These are phyloP conservation scores for Cyclophora punctaria DNA, from an alignment of 2,888 invertebrate species.

Conservation along the genomic window DNA sequence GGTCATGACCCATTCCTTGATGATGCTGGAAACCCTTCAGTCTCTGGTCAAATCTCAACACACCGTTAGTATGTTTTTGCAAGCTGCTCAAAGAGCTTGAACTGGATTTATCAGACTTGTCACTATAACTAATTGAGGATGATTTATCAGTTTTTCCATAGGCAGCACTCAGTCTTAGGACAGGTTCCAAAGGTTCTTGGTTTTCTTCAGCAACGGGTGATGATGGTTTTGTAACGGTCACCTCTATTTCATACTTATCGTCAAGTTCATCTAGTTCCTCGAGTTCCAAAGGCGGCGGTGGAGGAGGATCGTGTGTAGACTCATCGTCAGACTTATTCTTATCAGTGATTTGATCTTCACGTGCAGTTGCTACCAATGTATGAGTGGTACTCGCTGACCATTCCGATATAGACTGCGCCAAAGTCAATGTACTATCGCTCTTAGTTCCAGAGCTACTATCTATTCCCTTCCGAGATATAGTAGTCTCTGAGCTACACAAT, in stretches of 20 bases:
- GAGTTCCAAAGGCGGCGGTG: neutral
- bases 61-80: constrained; percentile 61
- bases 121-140: constrained; percentile 69
- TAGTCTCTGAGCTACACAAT: constrained; percentile 76
- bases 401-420: constrained; percentile 87
- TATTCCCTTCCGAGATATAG: constrained; percentile 63
- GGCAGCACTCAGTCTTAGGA: constrained; percentile 47
- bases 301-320: constrained; percentile 52
- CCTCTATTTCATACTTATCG: constrained; percentile 34
- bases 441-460: constrained; percentile 82
- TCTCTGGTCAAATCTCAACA: constrained; percentile 55
- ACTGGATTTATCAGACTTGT: constrained; percentile 70
- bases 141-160: constrained; percentile 60
- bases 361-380: constrained; percentile 79
- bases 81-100: constrained; percentile 69
- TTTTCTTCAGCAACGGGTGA: constrained; percentile 33
- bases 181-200: constrained; percentile 40
- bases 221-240: constrained; percentile 28
- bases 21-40: constrained; percentile 42
- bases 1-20: constrained; percentile 45
- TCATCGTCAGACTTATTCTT: constrained; percentile 65
- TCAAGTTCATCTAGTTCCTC: constrained; percentile 21
- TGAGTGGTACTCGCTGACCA: constrained; percentile 89
- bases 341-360: constrained; percentile 61
- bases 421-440: constrained; percentile 84